Evolutionary conservation across 1,140 invertebrate species (phyloP), one percentile per base, ranked within the genome.

Genomic region (Latrodectus geometricus): DNA sequence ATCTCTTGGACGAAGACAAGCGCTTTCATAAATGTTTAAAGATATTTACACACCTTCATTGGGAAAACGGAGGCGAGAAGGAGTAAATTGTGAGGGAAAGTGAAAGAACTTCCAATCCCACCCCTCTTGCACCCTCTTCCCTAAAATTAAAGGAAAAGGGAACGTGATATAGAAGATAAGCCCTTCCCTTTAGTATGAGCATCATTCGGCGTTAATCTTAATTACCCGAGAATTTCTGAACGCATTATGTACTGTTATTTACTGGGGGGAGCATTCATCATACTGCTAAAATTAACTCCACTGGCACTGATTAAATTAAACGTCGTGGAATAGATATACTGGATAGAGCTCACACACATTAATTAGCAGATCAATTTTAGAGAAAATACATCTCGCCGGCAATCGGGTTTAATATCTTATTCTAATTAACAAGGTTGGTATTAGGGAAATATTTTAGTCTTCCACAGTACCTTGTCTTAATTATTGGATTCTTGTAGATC

Each of bases 131-230:
- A 73, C 49, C 52, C 49, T 61, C 74, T 61, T 11, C 52, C 17
- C 23, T 50, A 12, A 50, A 50, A 50, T 54, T 74, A 9, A 50
- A 48, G 48, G 8, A 14, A 14, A 14, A 48, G 50, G n/a, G 21
- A 14, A 21, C 12, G 50, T 23, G 52, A 56, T 76, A 23, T 21
- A 76, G 49, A 12, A 76, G n/a, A 11, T 56, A 56, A 73, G 52
- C 15, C 74, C 74, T 14, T 21, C 49, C 52, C n/a, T 76, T 76
- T 21, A 20, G 74, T 50, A 76, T 76, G 54, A 76, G 52, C 49
- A 76, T 49, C 52, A 76, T 76, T 50, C 74, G 52, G 52, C 74
- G 52, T 76, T 76, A 76, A 76, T 76, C 74, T 56, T 76, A 76
- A 76, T 76, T 76, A 76, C n/a, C 52, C 17, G 52, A 20, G 74